Conservation (phyloP, 2,888 invertebrate genomes). For the Belgica antarctica region DNA sequence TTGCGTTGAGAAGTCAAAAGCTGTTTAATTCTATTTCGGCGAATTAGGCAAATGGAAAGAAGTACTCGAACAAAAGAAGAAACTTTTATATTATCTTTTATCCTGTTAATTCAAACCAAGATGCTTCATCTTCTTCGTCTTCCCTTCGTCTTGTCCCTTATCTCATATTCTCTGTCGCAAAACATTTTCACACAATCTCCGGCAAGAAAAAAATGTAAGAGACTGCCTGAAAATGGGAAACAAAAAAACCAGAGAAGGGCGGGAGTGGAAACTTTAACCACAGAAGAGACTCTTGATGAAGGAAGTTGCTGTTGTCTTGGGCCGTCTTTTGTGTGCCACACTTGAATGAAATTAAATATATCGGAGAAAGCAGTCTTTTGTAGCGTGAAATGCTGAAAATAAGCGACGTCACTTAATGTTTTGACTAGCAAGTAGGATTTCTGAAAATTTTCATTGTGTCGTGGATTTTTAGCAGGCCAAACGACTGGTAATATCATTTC, state of each 20-base stretch:
- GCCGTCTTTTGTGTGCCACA: not conserved
- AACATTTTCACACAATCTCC: slow-evolving; percentile 31
- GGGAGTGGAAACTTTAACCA: slow-evolving; percentile 14
- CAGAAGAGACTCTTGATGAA: not conserved
- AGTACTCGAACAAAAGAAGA: not conserved
- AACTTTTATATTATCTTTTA: slow-evolving; percentile 25
- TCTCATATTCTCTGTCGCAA: not conserved
- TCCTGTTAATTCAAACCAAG: slow-evolving; percentile 23
- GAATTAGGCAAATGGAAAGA: not conserved
- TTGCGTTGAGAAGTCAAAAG: not conserved
- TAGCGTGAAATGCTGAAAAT: too few relatives aligned
- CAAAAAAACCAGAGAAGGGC: not conserved
- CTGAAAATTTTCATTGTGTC: too few relatives aligned
- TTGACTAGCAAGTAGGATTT: too few relatives aligned
- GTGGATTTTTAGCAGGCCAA: too few relatives aligned
- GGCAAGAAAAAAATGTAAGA: not conserved
- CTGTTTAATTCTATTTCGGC: not conserved
- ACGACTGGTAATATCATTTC: too few relatives aligned
- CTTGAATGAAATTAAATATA: too few relatives aligned
- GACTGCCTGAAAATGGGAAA: too few relatives aligned
- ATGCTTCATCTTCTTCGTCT: not conserved
- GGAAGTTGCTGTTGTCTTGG: not conserved
- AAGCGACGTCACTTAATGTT: too few relatives aligned
- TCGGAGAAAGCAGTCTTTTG: too few relatives aligned
- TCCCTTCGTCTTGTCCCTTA: slow-evolving; percentile 2